A percentile compares a stretch with the other conserved stretches of the same genome.
These are phyloP conservation scores for Macaria liturata DNA, from an alignment of 2,888 invertebrate species.

Conservation along the genomic window DNA sequence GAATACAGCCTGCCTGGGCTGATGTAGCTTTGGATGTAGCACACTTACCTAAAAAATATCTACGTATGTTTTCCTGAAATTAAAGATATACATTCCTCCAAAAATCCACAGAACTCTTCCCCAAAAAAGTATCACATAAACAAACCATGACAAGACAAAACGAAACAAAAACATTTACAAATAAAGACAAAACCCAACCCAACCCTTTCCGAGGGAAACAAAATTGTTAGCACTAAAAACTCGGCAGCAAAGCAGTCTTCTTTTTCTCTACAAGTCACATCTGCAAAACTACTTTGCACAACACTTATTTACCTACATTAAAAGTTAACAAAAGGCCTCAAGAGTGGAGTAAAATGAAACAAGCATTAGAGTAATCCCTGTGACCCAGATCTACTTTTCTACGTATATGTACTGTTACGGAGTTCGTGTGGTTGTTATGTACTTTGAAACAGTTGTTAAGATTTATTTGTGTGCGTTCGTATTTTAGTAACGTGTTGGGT, in stretches of 20 bases:
- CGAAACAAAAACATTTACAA: too few relatives aligned
- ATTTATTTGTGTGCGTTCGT: neutral
- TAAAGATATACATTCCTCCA: too few relatives aligned
- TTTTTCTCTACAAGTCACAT: slow-evolving; percentile 18
- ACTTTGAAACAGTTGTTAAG: slow-evolving; percentile 11
- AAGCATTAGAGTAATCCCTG: slow-evolving; percentile 42
- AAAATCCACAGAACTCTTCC: too few relatives aligned
- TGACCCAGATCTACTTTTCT: slow-evolving; percentile 39
- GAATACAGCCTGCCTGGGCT: too few relatives aligned
- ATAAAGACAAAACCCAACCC: too few relatives aligned
- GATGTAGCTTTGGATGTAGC: too few relatives aligned
- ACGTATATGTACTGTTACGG: slow-evolving; percentile 34
- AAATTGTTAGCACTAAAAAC: slow-evolving; percentile 6
- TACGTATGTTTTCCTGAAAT: too few relatives aligned
- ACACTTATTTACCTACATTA: slow-evolving; percentile 34
- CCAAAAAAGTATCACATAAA: too few relatives aligned
- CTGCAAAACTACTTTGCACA: slow-evolving; percentile 25
- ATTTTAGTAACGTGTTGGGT: too few relatives aligned
- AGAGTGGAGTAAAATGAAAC: slow-evolving; percentile 39
- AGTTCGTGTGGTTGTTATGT: slow-evolving; percentile 4
- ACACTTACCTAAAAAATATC: too few relatives aligned
- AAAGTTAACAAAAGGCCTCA: slow-evolving; percentile 35
- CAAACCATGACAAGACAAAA: too few relatives aligned
- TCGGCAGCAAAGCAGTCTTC: slow-evolving; percentile 1
- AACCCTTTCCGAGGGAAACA: neutral